These are phyloP conservation scores for Numenius arquata DNA, from an alignment of 2,113 vertebrate species.

Conservation along the genomic window DNA sequence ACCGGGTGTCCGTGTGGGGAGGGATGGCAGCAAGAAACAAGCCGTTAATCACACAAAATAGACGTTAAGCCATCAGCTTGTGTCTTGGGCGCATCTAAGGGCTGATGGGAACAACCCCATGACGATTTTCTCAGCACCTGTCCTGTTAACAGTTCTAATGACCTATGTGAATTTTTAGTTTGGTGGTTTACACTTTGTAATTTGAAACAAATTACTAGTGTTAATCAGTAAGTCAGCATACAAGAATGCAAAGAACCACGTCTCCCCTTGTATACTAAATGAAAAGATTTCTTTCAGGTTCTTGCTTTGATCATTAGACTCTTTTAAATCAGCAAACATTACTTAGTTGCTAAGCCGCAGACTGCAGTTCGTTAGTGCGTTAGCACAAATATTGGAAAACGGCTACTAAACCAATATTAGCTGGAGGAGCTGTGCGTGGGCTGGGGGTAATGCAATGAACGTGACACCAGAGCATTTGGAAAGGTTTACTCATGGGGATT, in stretches of 20 bases:
- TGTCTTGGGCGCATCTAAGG: background rate
- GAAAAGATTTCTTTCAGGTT: slow-evolving; percentile 48
- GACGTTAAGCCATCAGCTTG: background rate
- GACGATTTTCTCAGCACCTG: background rate
- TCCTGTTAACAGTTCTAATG: background rate
- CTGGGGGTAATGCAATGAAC: slow-evolving; percentile 42
- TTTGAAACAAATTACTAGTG: background rate
- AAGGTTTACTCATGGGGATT: background rate
- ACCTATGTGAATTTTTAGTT: background rate
- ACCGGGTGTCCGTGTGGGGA: background rate
- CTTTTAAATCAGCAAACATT: slow-evolving; percentile 48
- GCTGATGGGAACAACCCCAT: background rate
- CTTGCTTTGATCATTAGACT: slow-evolving; percentile 44
- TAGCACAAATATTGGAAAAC: slow-evolving; percentile 49
- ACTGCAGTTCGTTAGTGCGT: slow-evolving; percentile 43
- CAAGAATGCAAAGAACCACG: slow-evolving; percentile 20
- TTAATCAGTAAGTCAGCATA: slow-evolving; percentile 1
- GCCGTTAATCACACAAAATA: background rate
- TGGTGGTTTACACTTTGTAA: background rate
- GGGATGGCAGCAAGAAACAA: background rate
- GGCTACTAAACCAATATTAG: slow-evolving; percentile 46
- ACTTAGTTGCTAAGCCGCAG: slow-evolving; percentile 58
- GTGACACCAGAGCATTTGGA: background rate
- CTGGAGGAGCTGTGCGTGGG: slow-evolving; percentile 1
- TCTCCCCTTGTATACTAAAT: background rate